A percentile compares a stretch with the other conserved stretches of the same genome.
Conservation (phyloP, 2,888 invertebrate species). For the Oxycera nigricornis region DNA sequence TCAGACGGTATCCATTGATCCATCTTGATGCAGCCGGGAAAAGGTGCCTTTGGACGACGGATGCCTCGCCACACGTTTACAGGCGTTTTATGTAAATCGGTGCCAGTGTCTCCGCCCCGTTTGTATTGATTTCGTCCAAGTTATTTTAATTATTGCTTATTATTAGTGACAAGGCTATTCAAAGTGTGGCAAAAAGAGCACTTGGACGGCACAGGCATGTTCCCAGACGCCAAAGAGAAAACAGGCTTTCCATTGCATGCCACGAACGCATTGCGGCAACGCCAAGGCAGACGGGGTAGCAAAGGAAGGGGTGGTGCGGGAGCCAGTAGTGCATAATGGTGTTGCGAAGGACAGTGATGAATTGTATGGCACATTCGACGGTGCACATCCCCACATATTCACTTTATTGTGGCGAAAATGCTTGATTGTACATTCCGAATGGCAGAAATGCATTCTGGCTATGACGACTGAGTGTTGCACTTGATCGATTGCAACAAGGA, state of each 20-base stretch:
- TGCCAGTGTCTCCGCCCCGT: background rate
- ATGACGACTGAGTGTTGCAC: no score
- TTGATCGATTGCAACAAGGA: no score
- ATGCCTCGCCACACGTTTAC: no score
- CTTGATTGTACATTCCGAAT: no score
- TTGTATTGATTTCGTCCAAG: background rate
- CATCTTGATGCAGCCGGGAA: background rate
- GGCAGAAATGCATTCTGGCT: no score
- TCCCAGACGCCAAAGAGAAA: background rate
- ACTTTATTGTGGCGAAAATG: no score
- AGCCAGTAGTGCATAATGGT: background rate
- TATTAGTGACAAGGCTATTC: constrained; percentile 9
- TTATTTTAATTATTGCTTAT: constrained; percentile 17
- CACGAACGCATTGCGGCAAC: background rate
- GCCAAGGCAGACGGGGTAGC: background rate
- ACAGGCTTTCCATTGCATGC: background rate
- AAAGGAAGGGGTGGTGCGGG: background rate
- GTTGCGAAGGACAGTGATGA: background rate
- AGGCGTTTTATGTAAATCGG: background rate
- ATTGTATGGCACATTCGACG: background rate
- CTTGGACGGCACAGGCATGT: background rate
- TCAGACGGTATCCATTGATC: background rate
- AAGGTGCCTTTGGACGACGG: no score
- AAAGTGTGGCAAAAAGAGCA: background rate
- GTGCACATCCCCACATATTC: no score